Percentiles rank a stretch among this genome's conserved stretches.
phyloP scores from a whole-genome alignment of 2,888 invertebrate genomes.

The Fabriciana adippe region DNA sequence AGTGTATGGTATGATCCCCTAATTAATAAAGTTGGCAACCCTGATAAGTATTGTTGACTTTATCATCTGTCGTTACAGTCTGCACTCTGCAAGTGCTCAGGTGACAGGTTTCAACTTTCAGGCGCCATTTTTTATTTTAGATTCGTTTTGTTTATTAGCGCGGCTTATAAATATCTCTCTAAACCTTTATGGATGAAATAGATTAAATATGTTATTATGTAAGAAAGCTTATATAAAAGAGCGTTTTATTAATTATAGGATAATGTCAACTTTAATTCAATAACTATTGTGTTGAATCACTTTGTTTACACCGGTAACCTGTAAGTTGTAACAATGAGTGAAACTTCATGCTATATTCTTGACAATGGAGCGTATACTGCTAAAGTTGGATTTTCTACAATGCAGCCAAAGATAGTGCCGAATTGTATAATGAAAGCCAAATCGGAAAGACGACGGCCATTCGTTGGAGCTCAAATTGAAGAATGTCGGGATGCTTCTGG shows the following conservation, averaged over 20 bases:
- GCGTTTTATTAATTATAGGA: no score
- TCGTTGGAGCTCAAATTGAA: slow-evolving; percentile 95
- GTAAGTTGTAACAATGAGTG: slow-evolving; percentile 53
- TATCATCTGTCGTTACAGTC: no score
- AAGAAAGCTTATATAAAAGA: not conserved
- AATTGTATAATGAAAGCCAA: slow-evolving; percentile 99
- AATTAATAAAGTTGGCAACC: no score
- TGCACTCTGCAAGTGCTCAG: no score
- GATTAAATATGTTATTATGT: no score
- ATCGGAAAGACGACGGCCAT: slow-evolving; percentile 95
- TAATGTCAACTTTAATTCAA: no score
- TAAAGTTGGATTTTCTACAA: slow-evolving; percentile 91
- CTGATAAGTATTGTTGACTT: no score
- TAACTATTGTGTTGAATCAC: not conserved
- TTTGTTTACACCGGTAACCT: slow-evolving; percentile 36
- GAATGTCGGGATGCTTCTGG: slow-evolving; percentile 98
- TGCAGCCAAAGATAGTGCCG: slow-evolving; percentile 89
- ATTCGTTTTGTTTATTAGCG: no score
- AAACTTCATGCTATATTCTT: slow-evolving; percentile 84
- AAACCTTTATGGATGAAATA: no score
- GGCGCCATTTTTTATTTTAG: no score
- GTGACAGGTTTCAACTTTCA: no score
- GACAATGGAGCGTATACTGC: slow-evolving; percentile 95
- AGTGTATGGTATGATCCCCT: no score
- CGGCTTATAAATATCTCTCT: not conserved